Evolutionary conservation across 2,113 vertebrate species (phyloP).

Genomic region (Hemibagrus wyckioides): DNA sequence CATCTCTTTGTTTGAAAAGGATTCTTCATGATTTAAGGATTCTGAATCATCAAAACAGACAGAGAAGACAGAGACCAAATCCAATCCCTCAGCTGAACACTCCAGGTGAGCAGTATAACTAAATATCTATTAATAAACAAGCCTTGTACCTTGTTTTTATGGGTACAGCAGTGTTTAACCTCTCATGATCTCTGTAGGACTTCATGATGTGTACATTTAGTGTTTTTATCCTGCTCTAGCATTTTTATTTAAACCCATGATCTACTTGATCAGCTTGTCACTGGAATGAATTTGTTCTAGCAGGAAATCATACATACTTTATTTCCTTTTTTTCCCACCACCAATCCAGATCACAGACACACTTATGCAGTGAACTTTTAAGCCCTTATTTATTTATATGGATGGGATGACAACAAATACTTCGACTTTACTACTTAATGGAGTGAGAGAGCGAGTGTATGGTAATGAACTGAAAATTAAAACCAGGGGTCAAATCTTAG

Average conservation of each 20-base stretch:
- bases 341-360: not conserved
- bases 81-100: not conserved
- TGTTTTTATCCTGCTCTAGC: not conserved
- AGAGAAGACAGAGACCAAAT: not conserved
- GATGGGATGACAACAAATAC: not conserved
- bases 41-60: not conserved
- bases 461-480: slow-evolving; percentile 19
- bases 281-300: not conserved
- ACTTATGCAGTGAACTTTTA: not conserved
- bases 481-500: slow-evolving; percentile 7
- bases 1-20: too few relatives aligned
- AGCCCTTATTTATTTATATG: not conserved
- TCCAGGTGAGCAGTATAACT: not conserved
- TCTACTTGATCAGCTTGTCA: not conserved
- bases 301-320: not conserved
- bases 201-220: not conserved
- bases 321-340: not conserved
- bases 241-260: not conserved
- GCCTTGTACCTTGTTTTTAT: not conserved
- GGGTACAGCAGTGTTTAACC: not conserved
- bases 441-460: not conserved
- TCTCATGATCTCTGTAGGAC: not conserved
- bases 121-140: not conserved
- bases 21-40: too few relatives aligned
- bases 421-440: not conserved